Evolutionary conservation across 2,888 invertebrate species (phyloP).

Genomic region (Rotaria sp.): DNA sequence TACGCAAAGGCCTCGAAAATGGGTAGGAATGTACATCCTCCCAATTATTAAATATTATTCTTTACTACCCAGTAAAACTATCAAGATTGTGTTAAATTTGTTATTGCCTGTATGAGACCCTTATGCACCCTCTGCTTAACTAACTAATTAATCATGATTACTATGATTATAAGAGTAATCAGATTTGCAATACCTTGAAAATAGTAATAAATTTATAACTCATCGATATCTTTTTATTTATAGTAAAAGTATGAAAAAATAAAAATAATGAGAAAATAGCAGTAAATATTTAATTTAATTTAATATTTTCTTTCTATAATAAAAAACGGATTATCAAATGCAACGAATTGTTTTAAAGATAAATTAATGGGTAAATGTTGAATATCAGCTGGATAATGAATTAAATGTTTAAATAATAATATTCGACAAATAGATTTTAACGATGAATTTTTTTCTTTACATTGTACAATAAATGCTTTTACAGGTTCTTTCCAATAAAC

Average conservation of each 20-base stretch:
- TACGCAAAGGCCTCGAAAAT: too few species aligned
- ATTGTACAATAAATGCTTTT: neutral
- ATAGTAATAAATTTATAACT: too few species aligned
- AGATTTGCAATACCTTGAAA: too few species aligned
- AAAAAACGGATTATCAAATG: neutral
- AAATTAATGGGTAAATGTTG: neutral
- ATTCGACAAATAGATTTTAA: neutral
- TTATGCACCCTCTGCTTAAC: too few species aligned
- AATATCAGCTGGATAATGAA: neutral
- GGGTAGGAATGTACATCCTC: too few species aligned
- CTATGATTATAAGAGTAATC: too few species aligned
- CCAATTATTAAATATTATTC: too few species aligned
- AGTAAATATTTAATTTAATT: neutral
- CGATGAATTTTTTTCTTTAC: neutral
- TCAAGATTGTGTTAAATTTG: too few species aligned
- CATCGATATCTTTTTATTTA: too few species aligned
- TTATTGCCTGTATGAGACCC: too few species aligned
- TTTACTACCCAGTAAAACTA: too few species aligned
- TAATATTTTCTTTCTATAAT: neutral
- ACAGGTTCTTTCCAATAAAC: constrained; percentile 4
- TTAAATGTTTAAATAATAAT: neutral
- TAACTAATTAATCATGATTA: too few species aligned
- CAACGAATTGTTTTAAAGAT: neutral
- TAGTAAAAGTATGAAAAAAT: neutral
- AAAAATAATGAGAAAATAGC: neutral